A percentile compares a stretch with the other conserved stretches of the same genome.
These are phyloP conservation scores for Thymallus thymallus DNA, from an alignment of 2,113 vertebrate genomes.

Conservation along the genomic window DNA sequence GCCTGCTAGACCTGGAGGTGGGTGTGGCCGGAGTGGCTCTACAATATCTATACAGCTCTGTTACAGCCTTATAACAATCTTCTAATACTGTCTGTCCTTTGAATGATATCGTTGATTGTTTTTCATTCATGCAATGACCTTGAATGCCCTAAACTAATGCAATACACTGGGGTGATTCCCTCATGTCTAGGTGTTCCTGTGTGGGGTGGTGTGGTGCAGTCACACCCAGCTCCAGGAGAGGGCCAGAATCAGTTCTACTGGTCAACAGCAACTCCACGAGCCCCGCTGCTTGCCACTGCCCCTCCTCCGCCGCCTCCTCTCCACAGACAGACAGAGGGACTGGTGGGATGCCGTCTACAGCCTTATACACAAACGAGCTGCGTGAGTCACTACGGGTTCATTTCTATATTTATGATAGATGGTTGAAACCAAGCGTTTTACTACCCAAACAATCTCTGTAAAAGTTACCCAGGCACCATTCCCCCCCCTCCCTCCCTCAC, in stretches of 20 bases:
- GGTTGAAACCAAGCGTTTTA: no score
- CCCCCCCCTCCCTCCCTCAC: no score
- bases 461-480: no score
- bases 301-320: slow-evolving; percentile 85
- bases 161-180: neutral
- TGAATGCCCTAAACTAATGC: no score
- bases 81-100: no score
- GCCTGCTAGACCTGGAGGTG: slow-evolving; percentile 94
- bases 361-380: slow-evolving; percentile 84
- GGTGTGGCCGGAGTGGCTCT: slow-evolving; percentile 50
- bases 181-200: slow-evolving; percentile 84
- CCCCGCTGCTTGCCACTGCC: slow-evolving; percentile 85
- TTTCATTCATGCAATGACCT: no score
- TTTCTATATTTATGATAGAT: neutral
- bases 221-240: slow-evolving; percentile 88
- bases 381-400: slow-evolving; percentile 72
- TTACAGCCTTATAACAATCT: neutral
- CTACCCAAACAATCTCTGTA: no score
- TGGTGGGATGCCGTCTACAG: slow-evolving; percentile 94
- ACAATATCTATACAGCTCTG: no score
- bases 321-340: slow-evolving; percentile 83
- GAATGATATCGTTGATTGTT: no score
- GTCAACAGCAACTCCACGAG: slow-evolving; percentile 68
- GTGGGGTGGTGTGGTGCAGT: slow-evolving; percentile 87
- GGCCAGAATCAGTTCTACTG: slow-evolving; percentile 66